Base-by-base conservation (phyloP, 2,888 invertebrate species). In the Cosmia trapezina region DNA sequence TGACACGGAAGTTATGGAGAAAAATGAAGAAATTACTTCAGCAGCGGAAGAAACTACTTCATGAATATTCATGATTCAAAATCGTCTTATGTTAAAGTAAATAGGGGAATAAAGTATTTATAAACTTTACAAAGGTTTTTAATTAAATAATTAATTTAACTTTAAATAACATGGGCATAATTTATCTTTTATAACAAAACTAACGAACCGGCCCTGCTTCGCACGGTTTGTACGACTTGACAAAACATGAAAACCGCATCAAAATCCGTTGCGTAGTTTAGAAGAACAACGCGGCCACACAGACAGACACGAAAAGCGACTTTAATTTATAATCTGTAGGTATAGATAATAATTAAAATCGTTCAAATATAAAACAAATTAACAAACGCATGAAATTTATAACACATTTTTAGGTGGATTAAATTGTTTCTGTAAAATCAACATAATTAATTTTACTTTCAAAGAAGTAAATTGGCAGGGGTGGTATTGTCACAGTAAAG, bases 391-490 rank as follows among this genome's bases (percentile, higher is more conserved):
- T 28, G 28, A 28, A 28, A n/a, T n/a, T n/a, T n/a, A n/a, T 8
- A 53, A 56, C 12, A 45, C 28, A 49, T 19, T 17, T 22, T 51
- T 37, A 51, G 47, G 53, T 64, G 19, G 8, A 11, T 75, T 70
- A 81, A 70, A 80, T 80, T 63, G 75, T 74, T 75, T 78, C 69
- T 54, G 71, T 76, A 74, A 72, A 78, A 19, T 64, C 73, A 54
- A 87, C 69, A 75, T 80, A 85, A 61, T 78, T 79, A 41, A 81
- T 43, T 60, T 84, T 82, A 72, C 79, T 86, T 11, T 83, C 64
- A 78, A 84, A 85, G 22, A 84, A 86, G 66, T 87, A 88, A 19
- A 81, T 76, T 56, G 88, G 85, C 45, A 87, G 69, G 41, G 87
- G 86, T 43, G 88, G 81, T 12, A 87, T 5, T 11, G 85, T 79